Evolutionary conservation across 2,888 invertebrate genomes (phyloP).

Genomic region (Caenorhabditis sp.): DNA sequence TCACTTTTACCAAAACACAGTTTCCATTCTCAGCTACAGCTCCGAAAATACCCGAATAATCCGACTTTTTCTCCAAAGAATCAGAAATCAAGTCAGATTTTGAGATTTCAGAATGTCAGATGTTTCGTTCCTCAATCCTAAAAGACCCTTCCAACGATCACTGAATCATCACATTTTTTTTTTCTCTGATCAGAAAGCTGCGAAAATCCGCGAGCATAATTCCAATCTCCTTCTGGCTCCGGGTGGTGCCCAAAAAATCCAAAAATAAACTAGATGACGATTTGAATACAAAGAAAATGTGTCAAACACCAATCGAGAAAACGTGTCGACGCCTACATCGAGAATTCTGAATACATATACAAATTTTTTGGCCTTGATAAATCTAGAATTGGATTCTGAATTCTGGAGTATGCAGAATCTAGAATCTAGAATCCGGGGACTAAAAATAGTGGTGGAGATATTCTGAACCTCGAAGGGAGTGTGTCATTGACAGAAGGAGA

Average conservation of each 20-base stretch:
- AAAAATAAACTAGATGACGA: conserved; percentile 14
- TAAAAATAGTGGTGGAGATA: no score
- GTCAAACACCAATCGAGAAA: conserved; percentile 22
- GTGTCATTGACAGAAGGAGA: no score
- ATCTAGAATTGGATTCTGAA: neutral
- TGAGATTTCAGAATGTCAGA: neutral
- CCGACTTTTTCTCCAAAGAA: neutral
- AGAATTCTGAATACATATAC: conserved; percentile 12
- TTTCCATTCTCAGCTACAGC: neutral
- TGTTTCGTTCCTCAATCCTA: neutral
- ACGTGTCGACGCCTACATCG: conserved; percentile 2
- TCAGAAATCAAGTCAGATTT: neutral
- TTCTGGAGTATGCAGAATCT: no score
- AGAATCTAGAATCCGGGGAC: no score
- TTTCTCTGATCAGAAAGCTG: neutral
- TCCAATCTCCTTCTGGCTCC: neutral
- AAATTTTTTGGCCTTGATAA: neutral
- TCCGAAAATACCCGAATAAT: no score
- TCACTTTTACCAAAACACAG: neutral
- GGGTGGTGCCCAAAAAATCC: neutral
- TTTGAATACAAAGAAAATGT: conserved; percentile 3
- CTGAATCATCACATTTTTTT: neutral
- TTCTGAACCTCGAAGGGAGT: no score
- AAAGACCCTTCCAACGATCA: neutral
- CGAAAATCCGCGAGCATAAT: neutral